These are phyloP conservation scores for Coendou prehensilis DNA, from an alignment of 2,797 vertebrate genomes.

Conservation along the genomic window DNA sequence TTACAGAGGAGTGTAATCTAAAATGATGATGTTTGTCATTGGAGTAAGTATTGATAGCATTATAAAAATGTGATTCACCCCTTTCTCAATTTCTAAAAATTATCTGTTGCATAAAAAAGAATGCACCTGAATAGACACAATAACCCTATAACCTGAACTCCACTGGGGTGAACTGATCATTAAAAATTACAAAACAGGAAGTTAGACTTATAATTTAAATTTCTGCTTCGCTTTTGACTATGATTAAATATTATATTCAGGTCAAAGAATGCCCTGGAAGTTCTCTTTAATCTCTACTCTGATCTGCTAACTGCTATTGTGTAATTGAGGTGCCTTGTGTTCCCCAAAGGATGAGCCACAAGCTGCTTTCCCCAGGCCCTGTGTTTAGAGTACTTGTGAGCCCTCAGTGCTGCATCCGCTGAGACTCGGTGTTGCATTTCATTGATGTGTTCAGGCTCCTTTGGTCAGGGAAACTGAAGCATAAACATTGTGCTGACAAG, in stretches of 20 bases:
- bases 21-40: conserved; percentile 19
- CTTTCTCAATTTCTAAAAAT: conserved; percentile 68
- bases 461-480: conserved; percentile 63
- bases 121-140: conserved; percentile 69
- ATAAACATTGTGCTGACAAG: conserved; percentile 75
- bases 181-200: conserved; percentile 82
- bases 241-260: conserved; percentile 75
- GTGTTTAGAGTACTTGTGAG: conserved; percentile 61
- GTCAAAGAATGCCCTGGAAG: conserved; percentile 61
- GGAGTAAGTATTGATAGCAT: conserved; percentile 37
- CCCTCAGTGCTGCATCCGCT: conserved; percentile 48
- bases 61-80: conserved; percentile 48
- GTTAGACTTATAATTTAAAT: conserved; percentile 78
- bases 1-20: conserved; percentile 30
- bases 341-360: conserved; percentile 47
- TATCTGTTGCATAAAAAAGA: conserved; percentile 55
- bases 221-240: conserved; percentile 68
- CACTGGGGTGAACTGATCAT: conserved; percentile 42
- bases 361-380: conserved; percentile 21
- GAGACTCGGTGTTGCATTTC: conserved; percentile 3
- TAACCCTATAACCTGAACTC: conserved; percentile 47
- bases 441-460: conserved; percentile 54
- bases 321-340: conserved; percentile 56
- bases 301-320: conserved; percentile 64
- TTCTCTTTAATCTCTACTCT: conserved; percentile 59